Percentiles rank a stretch among this genome's conserved stretches.
phyloP scores from a whole-genome alignment of 2,113 vertebrate genomes.

The Thryonomys swinderianus region DNA sequence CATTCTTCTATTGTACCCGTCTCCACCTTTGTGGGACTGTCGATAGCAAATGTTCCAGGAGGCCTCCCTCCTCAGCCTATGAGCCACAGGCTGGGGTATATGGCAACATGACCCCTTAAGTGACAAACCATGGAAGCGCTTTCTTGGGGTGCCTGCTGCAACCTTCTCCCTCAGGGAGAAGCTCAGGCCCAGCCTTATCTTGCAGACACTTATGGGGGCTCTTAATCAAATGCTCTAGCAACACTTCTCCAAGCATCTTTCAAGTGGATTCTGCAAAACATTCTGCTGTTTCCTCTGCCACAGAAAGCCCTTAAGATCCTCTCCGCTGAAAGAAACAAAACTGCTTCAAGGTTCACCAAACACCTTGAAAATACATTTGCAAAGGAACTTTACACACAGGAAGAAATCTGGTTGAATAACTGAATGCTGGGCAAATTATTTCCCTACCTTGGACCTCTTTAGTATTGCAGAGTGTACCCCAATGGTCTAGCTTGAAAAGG shows the following conservation, averaged over 20 bases:
- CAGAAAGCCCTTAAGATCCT: conserved; percentile 41
- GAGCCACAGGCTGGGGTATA: neutral
- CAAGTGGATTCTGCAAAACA: neutral
- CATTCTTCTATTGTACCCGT: neutral
- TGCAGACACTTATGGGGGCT: neutral
- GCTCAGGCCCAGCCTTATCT: no score
- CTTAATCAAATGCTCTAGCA: neutral
- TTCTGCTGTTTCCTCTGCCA: neutral
- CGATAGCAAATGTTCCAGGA: neutral
- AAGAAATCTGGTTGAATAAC: conserved; percentile 9
- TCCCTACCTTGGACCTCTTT: neutral
- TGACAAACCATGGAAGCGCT: neutral
- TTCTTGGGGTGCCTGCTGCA: neutral
- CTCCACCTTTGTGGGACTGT: neutral
- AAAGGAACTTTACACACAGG: neutral
- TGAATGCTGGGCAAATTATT: conserved; percentile 35
- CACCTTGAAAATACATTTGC: conserved; percentile 17
- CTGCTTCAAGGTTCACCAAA: neutral
- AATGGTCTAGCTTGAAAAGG: neutral
- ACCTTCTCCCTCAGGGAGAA: no score
- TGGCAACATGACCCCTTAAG: neutral
- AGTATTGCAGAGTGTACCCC: neutral
- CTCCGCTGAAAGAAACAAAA: neutral
- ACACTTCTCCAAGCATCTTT: conserved; percentile 11
- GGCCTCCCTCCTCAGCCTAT: neutral